phyloP scores from a whole-genome alignment of 2,888 invertebrate genomes.

The Ophraella communa region DNA sequence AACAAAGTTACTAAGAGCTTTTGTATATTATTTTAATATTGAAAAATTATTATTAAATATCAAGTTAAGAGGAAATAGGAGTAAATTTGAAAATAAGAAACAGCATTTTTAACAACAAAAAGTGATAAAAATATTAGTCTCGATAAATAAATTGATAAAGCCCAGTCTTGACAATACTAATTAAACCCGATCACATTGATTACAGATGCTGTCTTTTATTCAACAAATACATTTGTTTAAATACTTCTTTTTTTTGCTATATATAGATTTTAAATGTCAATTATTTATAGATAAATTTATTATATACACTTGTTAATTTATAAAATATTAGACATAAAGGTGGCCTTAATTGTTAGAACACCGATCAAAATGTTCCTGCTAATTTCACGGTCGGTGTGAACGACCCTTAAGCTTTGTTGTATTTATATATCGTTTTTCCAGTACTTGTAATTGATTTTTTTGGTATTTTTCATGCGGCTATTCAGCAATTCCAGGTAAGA shows the following conservation, averaged over 20 bases:
- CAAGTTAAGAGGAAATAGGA: too few species aligned
- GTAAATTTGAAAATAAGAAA: too few species aligned
- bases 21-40: too few species aligned
- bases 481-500: conserved; percentile 66
- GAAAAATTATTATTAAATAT: too few species aligned
- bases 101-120: too few species aligned
- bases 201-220: not conserved
- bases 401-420: not conserved
- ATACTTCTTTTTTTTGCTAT: not conserved
- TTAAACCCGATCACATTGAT: not conserved
- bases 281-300: not conserved
- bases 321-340: not conserved
- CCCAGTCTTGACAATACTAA: too few species aligned
- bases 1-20: too few species aligned
- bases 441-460: conserved; percentile 58
- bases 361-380: not conserved
- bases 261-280: not conserved
- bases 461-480: conserved; percentile 63
- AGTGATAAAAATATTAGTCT: too few species aligned
- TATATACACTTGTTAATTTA: not conserved
- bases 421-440: conserved; percentile 26
- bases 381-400: not conserved
- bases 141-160: too few species aligned
- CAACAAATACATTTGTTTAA: not conserved
- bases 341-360: conserved; percentile 16